Evolutionary conservation across 2,113 vertebrate species (phyloP).

Genomic region (Nerophis ophidion): DNA sequence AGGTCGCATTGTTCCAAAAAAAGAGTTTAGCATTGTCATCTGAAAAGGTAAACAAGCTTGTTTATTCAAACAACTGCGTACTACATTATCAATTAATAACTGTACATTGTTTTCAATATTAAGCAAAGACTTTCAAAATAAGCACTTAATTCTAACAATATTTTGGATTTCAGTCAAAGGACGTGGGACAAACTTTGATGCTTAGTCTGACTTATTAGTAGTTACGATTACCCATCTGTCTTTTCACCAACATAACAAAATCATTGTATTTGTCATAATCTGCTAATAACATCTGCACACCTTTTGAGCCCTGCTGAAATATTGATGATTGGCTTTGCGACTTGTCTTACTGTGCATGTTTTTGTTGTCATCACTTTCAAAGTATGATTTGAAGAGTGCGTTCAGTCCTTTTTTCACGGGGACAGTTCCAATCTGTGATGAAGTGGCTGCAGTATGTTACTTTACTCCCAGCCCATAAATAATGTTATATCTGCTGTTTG

Average conservation of each 20-base stretch:
- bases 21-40: too few relatives aligned
- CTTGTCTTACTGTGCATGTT: slow-evolving; percentile 18
- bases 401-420: slow-evolving; percentile 37
- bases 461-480: slow-evolving; percentile 57
- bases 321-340: slow-evolving; percentile 29
- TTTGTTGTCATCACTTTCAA: slow-evolving; percentile 23
- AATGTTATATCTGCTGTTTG: slow-evolving; percentile 47
- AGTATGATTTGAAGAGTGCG: slow-evolving; percentile 13
- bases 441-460: slow-evolving; percentile 30
- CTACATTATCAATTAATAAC: too few relatives aligned
- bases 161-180: too few relatives aligned
- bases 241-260: not conserved
- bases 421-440: slow-evolving; percentile 44
- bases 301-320: slow-evolving; percentile 47
- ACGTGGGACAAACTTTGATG: too few relatives aligned
- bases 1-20: too few relatives aligned
- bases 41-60: too few relatives aligned
- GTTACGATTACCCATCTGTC: not conserved
- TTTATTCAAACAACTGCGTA: too few relatives aligned
- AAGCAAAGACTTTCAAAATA: too few relatives aligned
- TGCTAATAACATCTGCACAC: slow-evolving; percentile 52
- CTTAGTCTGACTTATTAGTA: not conserved
- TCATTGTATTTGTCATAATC: slow-evolving; percentile 24
- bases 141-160: too few relatives aligned
- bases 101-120: too few relatives aligned